Conservation (phyloP, 1,140 invertebrate genomes). For the Helicorthomorpha holstii region DNA sequence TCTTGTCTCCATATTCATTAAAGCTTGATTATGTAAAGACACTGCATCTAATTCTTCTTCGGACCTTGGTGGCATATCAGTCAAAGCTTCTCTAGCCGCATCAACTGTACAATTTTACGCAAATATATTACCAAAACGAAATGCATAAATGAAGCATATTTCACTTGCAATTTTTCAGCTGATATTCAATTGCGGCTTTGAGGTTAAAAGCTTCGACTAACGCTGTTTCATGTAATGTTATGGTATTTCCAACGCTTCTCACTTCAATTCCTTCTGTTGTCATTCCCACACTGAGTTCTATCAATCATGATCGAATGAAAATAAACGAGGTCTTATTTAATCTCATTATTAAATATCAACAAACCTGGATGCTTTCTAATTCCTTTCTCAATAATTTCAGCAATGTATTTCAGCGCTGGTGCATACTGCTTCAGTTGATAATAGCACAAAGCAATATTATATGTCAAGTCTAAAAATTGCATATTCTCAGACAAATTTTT, state of each 20-base stretch:
- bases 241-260: constrained; percentile 90
- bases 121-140: no score
- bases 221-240: constrained; percentile 88
- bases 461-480: constrained; percentile 55
- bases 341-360: not conserved
- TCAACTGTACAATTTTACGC: constrained; percentile 42
- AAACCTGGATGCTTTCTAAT: constrained; percentile 79
- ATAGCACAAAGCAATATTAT: constrained; percentile 91
- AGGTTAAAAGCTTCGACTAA: constrained; percentile 97
- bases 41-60: constrained; percentile 97
- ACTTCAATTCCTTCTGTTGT: constrained; percentile 95
- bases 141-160: not conserved
- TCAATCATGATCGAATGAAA: constrained; percentile 1
- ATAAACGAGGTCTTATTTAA: not conserved
- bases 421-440: constrained; percentile 88
- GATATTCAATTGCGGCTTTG: constrained; percentile 96
- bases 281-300: constrained; percentile 88
- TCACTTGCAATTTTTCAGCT: constrained; percentile 73
- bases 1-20: constrained; percentile 81
- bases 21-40: constrained; percentile 91
- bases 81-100: constrained; percentile 78
- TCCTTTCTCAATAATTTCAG: constrained; percentile 90
- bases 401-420: constrained; percentile 73
- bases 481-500: constrained; percentile 41
- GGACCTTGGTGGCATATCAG: constrained; percentile 87